These are phyloP conservation scores for Cosmia trapezina DNA, from an alignment of 2,888 invertebrate genomes.

Conservation along the genomic window DNA sequence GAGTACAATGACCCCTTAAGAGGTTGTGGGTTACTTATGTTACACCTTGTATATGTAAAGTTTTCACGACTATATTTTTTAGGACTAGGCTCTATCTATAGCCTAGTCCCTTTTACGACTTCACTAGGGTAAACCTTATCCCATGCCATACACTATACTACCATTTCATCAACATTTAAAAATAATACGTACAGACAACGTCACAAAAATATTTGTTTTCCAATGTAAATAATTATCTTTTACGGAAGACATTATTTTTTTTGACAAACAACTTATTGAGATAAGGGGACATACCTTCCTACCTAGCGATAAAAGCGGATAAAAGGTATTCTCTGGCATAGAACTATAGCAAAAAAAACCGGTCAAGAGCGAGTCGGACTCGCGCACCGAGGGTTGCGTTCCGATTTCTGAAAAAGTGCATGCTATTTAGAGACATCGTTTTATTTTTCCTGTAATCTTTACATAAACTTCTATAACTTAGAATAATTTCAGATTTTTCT, in stretches of 20 bases:
- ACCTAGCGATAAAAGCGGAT: neutral
- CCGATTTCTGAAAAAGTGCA: too few relatives aligned
- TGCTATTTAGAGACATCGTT: too few relatives aligned
- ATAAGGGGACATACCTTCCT: neutral
- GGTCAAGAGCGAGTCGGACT: too few relatives aligned
- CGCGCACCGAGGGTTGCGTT: too few relatives aligned
- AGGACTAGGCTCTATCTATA: neutral
- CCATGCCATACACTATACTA: neutral
- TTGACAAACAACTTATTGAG: conserved; percentile 1
- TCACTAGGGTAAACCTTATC: neutral
- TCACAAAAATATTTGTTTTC: neutral
- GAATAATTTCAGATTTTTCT: too few relatives aligned
- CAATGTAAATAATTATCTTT: conserved; percentile 9
- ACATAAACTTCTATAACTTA: too few relatives aligned
- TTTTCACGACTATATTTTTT: too few relatives aligned
- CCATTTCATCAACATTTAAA: neutral
- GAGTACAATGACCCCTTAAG: too few relatives aligned
- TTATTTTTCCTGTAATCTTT: too few relatives aligned
- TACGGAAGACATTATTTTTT: neutral
- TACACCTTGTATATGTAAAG: too few relatives aligned
- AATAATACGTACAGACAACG: neutral
- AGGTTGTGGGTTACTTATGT: too few relatives aligned
- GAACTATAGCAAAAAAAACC: neutral
- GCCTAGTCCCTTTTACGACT: neutral
- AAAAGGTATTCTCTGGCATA: neutral